A percentile compares a stretch with the other conserved stretches of the same genome.
Conservation (phyloP, 2,797 vertebrate genomes). For the Hyperoplus lanceolatus region DNA sequence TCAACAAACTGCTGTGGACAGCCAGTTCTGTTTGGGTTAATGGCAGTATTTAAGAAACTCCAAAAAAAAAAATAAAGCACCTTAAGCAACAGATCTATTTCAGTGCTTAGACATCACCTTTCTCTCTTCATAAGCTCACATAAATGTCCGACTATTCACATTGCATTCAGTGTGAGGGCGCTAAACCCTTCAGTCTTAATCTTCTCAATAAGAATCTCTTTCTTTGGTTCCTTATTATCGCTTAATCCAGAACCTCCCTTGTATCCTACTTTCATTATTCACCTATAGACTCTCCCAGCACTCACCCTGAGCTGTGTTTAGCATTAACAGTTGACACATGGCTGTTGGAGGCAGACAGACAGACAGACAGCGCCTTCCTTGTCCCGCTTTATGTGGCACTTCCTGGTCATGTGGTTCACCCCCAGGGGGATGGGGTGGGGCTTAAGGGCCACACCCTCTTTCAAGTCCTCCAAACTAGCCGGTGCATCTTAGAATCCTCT, state of each 20-base stretch:
- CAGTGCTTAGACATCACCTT: conserved; percentile 1
- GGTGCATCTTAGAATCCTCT: conserved; percentile 48
- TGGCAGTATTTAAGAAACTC: conserved; percentile 1
- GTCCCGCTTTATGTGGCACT: conserved; percentile 31
- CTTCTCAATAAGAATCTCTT: conserved; percentile 1
- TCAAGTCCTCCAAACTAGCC: conserved; percentile 35
- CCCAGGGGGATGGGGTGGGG: conserved; percentile 33
- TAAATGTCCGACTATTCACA: conserved; percentile 4
- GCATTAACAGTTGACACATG: conserved; percentile 13
- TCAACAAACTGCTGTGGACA: conserved; percentile 3
- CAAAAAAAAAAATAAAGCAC: neutral
- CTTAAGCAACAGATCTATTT: conserved; percentile 3
- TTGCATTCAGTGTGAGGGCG: neutral
- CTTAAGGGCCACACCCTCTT: conserved; percentile 24
- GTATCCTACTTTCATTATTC: neutral
- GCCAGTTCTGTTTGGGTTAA: conserved; percentile 8
- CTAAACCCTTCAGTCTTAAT: neutral
- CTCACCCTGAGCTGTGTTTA: conserved; percentile 25
- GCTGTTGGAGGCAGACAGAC: conserved; percentile 45
- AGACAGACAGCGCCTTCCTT: conserved; percentile 36
- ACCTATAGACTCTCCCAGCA: neutral
- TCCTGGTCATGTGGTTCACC: conserved; percentile 55
- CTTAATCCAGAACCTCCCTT: neutral
- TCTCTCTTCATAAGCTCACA: conserved; percentile 8
- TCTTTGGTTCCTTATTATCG: neutral